phyloP scores from a whole-genome alignment of 37 sponge, comb jelly and placozoan species.

The Aplysina aerophoba region DNA sequence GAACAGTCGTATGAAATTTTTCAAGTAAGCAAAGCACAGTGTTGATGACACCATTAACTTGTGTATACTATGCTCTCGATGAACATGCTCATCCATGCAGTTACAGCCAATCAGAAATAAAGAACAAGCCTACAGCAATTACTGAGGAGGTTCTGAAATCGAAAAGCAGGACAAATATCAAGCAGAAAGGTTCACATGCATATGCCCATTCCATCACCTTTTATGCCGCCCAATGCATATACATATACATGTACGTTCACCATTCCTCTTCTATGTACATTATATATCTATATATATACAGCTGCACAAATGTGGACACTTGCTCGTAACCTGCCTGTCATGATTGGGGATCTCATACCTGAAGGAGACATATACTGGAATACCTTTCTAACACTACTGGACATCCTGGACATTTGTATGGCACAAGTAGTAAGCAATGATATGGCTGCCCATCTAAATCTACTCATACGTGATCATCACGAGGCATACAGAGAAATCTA shows the following conservation, averaged over 20 bases:
- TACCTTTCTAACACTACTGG: conserved; percentile 42
- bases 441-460: conserved; percentile 5
- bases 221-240: neutral
- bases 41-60: too few relatives aligned
- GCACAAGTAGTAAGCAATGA: conserved; percentile 37
- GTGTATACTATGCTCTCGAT: too few relatives aligned
- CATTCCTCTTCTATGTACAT: neutral
- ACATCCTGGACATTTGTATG: conserved; percentile 52
- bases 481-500: conserved; percentile 43
- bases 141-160: neutral
- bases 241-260: neutral
- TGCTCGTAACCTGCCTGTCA: conserved; percentile 54
- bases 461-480: conserved; percentile 42
- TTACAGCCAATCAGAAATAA: conserved; percentile 30
- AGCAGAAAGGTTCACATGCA: conserved; percentile 32
- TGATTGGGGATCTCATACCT: conserved; percentile 56
- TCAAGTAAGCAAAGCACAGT: neutral
- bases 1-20: conserved; percentile 35
- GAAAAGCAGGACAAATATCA: conserved; percentile 1
- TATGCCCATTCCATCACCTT: neutral
- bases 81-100: conserved; percentile 10
- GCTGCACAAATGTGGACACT: conserved; percentile 67
- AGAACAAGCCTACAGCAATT: conserved; percentile 42
- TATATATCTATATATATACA: neutral
- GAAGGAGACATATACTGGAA: conserved; percentile 54